Percentiles rank a stretch among this genome's conserved stretches.
Evolutionary conservation across 1,140 invertebrate species (phyloP).

Genomic region (Pseudomyrmex cubaensis): DNA sequence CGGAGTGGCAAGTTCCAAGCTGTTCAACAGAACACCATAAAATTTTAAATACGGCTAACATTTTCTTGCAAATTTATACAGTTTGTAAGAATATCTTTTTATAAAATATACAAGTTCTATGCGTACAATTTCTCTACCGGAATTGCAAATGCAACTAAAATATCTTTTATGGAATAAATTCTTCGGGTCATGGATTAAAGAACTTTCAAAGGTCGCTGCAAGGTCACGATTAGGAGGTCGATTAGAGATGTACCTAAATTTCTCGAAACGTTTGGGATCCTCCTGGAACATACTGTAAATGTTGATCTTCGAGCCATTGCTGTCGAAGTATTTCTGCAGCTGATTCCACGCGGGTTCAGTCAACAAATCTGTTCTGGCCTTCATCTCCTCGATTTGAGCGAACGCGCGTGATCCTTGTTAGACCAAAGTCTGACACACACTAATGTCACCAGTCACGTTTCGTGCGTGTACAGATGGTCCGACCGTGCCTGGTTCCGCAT

Average conservation of each 20-base stretch:
- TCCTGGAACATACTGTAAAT: constrained; percentile 91
- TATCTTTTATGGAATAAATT: background rate
- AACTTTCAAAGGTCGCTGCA: constrained; percentile 75
- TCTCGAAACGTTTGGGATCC: constrained; percentile 91
- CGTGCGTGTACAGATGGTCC: too few relatives aligned
- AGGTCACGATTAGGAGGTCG: constrained; percentile 73
- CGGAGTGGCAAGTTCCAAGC: constrained; percentile 90
- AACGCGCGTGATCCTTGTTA: background rate
- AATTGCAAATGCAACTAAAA: background rate
- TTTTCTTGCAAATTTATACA: background rate
- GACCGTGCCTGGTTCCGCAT: too few relatives aligned
- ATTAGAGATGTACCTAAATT: constrained; percentile 89
- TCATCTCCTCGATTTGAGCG: constrained; percentile 86
- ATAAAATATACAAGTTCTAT: background rate
- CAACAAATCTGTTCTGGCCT: constrained; percentile 85
- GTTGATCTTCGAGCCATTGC: constrained; percentile 89
- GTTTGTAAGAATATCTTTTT: background rate
- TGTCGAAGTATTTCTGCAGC: constrained; percentile 90
- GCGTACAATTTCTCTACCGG: too few relatives aligned
- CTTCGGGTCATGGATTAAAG: background rate
- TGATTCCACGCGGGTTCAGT: constrained; percentile 90
- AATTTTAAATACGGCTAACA: background rate
- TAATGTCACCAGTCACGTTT: too few relatives aligned
- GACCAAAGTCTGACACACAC: background rate
- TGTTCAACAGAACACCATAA: constrained; percentile 77